These are phyloP conservation scores for Gortyna flavago DNA, from an alignment of 2,888 invertebrate genomes.

Conservation along the genomic window DNA sequence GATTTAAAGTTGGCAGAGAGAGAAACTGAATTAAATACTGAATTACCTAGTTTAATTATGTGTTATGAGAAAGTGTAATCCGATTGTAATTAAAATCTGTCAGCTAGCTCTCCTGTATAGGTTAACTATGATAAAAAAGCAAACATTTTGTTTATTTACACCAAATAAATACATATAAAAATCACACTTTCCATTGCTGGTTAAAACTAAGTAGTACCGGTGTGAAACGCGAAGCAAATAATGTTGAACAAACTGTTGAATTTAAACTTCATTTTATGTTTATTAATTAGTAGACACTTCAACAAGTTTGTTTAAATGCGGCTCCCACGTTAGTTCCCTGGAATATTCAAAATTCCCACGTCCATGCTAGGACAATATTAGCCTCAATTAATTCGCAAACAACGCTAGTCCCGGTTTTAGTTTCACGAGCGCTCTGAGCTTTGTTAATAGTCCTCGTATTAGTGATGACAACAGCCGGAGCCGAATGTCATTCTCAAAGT, in stretches of 20 bases:
- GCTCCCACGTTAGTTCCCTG: background rate
- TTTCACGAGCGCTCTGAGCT: constrained; percentile 16
- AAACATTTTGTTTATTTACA: background rate
- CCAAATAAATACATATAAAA: background rate
- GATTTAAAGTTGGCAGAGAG: background rate
- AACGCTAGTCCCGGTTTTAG: background rate
- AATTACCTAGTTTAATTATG: background rate
- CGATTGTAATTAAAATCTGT: background rate
- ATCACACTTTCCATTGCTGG: background rate
- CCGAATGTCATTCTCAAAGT: background rate
- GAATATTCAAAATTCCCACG: background rate
- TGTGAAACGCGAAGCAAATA: background rate
- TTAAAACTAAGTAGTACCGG: background rate
- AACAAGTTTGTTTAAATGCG: constrained; percentile 21
- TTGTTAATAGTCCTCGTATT: constrained; percentile 19
- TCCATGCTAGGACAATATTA: constrained; percentile 24
- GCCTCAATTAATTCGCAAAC: constrained; percentile 23
- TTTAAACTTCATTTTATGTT: background rate
- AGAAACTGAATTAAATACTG: background rate
- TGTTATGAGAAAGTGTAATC: background rate
- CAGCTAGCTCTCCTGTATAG: background rate
- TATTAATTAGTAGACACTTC: constrained; percentile 12
- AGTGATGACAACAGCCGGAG: background rate
- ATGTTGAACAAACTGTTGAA: constrained; percentile 5
- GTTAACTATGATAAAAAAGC: background rate